Percentiles rank a stretch among this genome's conserved stretches.
Conservation (phyloP, 2,113 vertebrate genomes). For the Triplophysa siluroides region DNA sequence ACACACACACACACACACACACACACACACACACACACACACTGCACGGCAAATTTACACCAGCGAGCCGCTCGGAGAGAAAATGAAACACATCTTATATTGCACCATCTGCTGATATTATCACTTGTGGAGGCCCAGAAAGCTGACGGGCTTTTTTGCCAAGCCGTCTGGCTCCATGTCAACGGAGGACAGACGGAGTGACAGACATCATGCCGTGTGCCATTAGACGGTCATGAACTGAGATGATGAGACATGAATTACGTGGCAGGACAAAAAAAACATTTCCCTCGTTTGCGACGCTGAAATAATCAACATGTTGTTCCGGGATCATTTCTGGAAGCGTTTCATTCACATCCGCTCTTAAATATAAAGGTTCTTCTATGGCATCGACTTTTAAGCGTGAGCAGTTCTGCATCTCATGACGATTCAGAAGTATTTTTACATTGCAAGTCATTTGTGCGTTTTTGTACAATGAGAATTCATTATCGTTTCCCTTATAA, state of each 20-base stretch:
- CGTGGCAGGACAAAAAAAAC: neutral
- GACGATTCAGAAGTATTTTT: too few relatives aligned
- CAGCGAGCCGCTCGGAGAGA: constrained; percentile 47
- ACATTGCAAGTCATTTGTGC: too few relatives aligned
- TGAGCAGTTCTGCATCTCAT: too few relatives aligned
- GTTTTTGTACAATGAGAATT: too few relatives aligned
- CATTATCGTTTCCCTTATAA: too few relatives aligned
- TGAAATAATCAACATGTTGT: neutral
- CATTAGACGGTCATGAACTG: constrained; percentile 1
- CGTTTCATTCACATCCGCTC: too few relatives aligned
- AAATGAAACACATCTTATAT: constrained; percentile 61
- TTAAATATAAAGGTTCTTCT: too few relatives aligned
- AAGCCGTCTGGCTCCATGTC: constrained; percentile 52
- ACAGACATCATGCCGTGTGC: constrained; percentile 11
- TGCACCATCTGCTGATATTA: constrained; percentile 67
- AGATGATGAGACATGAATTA: neutral
- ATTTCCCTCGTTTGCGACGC: neutral
- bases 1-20: too few relatives aligned
- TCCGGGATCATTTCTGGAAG: too few relatives aligned
- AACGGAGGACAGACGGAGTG: constrained; percentile 35
- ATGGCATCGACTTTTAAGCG: too few relatives aligned
- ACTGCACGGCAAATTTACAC: neutral
- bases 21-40: too few relatives aligned
- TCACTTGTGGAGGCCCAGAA: constrained; percentile 55
- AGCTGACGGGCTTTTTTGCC: constrained; percentile 46